Percentiles rank a stretch among this genome's conserved stretches.
Conservation (phyloP, 2,888 invertebrate genomes). For the Xylocampa areola region DNA sequence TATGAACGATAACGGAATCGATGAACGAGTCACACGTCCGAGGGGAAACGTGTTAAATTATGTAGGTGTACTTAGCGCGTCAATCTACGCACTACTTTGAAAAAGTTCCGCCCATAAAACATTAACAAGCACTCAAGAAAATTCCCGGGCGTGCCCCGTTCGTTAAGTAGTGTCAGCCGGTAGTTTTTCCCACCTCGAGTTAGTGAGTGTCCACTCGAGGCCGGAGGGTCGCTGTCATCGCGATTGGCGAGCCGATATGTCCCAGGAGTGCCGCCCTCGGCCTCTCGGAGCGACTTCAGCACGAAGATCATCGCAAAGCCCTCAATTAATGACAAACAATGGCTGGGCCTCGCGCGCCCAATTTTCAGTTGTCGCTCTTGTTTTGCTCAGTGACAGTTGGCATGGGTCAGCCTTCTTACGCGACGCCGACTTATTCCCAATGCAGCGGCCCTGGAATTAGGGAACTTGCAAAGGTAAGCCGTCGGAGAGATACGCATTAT, state of each 20-base stretch:
- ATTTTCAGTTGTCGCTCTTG: slow-evolving; percentile 86
- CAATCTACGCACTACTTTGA: slow-evolving; percentile 87
- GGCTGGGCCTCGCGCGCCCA: slow-evolving; percentile 77
- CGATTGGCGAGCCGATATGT: slow-evolving; percentile 87
- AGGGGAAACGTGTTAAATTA: slow-evolving; percentile 86
- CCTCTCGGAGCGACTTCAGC: slow-evolving; percentile 71
- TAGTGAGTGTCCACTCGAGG: slow-evolving; percentile 76
- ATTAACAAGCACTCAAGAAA: slow-evolving; percentile 90
- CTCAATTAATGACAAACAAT: slow-evolving; percentile 88
- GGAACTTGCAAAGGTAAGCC: slow-evolving; percentile 28
- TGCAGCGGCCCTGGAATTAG: slow-evolving; percentile 47
- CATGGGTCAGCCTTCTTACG: slow-evolving; percentile 77
- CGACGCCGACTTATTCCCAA: slow-evolving; percentile 71
- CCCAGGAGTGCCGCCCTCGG: slow-evolving; percentile 84
- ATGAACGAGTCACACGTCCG: slow-evolving; percentile 73
- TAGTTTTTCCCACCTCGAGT: slow-evolving; percentile 88
- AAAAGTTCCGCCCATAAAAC: slow-evolving; percentile 89
- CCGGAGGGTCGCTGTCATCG: slow-evolving; percentile 86
- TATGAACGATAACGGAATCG: slow-evolving; percentile 71
- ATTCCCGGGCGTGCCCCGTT: slow-evolving; percentile 85
- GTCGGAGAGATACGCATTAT: slow-evolving; percentile 23
- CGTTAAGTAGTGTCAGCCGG: slow-evolving; percentile 88
- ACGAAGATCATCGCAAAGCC: slow-evolving; percentile 86
- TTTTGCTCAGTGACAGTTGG: slow-evolving; percentile 85
- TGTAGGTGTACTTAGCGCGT: slow-evolving; percentile 88